Conservation (phyloP, 2,797 vertebrate species). For the Myotis daubentonii region DNA sequence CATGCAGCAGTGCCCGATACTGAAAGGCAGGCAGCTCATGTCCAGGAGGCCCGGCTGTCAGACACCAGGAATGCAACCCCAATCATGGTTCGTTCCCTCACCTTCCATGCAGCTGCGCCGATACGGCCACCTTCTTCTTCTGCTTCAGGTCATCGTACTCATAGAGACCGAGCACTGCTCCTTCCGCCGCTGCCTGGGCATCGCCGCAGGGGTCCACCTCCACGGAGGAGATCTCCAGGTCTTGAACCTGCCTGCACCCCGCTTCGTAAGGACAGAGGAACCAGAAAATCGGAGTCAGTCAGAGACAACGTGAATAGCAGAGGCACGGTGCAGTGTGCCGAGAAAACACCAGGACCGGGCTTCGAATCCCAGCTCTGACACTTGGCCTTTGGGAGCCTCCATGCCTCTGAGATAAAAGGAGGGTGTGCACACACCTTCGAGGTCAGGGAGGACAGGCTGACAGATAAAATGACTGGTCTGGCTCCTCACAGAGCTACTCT, state of each 20-base stretch:
- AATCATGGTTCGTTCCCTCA: slow-evolving; percentile 73
- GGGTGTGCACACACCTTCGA: rapidly evolving
- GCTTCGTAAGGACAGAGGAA: slow-evolving; percentile 81
- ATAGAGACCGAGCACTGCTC: slow-evolving; percentile 93
- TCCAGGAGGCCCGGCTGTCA: neutral
- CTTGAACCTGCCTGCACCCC: slow-evolving; percentile 93
- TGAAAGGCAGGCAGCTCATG: neutral
- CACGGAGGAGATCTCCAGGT: slow-evolving; percentile 91
- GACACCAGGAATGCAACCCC: rapidly evolving
- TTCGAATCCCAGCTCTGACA: neutral
- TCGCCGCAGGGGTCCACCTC: slow-evolving; percentile 96
- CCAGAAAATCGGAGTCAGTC: neutral
- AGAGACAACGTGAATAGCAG: neutral
- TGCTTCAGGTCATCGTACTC: slow-evolving; percentile 94
- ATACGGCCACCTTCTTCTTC: slow-evolving; percentile 92
- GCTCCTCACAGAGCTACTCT: too few species aligned
- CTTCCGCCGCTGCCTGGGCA: slow-evolving; percentile 95
- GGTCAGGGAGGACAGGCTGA: neutral
- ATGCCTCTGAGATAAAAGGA: neutral
- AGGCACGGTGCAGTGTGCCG: neutral
- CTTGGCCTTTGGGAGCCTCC: neutral
- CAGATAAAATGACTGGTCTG: too few species aligned
- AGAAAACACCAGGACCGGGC: neutral
- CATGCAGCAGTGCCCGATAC: rapidly evolving
- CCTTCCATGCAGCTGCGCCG: slow-evolving; percentile 90